phyloP scores from a whole-genome alignment of 2,888 invertebrate species.

The Cephus pygmeus region DNA sequence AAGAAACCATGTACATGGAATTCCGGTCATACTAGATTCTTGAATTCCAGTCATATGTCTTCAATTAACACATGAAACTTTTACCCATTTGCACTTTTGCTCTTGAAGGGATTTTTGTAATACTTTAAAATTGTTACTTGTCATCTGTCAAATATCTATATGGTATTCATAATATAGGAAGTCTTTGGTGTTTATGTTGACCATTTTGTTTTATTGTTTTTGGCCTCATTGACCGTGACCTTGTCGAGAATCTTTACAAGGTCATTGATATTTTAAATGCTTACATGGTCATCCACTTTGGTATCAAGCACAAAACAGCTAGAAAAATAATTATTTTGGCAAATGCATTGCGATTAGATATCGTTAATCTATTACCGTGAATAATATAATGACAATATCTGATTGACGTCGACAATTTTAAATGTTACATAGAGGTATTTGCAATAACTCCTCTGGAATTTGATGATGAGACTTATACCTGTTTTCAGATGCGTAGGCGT shows the following conservation, averaged over 20 bases:
- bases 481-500: background rate
- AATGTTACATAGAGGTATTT: background rate
- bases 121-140: background rate
- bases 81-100: background rate
- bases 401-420: background rate
- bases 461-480: background rate
- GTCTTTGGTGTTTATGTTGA: background rate
- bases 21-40: background rate
- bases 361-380: background rate
- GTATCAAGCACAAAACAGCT: background rate
- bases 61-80: background rate
- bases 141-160: background rate
- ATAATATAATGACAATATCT: background rate
- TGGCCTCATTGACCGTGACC: background rate
- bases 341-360: background rate
- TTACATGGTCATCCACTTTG: background rate
- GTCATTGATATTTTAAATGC: background rate
- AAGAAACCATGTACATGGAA: background rate
- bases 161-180: background rate
- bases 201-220: background rate
- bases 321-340: background rate
- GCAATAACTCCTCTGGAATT: background rate
- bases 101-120: background rate
- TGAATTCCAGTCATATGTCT: background rate
- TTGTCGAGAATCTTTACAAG: background rate